Conservation (phyloP, 2,797 vertebrate genomes). For the Poeciliopsis presidionis region DNA sequence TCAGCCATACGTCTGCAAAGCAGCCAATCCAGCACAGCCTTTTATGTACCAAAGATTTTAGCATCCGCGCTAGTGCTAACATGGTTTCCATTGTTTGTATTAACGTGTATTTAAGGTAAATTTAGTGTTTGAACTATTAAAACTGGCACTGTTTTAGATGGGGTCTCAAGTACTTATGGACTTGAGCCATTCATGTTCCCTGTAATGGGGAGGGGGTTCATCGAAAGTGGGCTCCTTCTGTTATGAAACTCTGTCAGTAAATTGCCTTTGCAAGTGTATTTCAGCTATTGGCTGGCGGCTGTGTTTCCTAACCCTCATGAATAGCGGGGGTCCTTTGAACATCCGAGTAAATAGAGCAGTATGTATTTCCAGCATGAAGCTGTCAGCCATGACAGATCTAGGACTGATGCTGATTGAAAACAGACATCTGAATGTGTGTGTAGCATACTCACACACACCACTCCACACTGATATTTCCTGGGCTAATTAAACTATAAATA, state of each 20-base stretch:
- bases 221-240: not conserved
- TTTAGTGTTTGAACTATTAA: not conserved
- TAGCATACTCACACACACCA: slow-evolving; percentile 20
- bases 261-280: not conserved
- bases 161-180: not conserved
- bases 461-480: slow-evolving; percentile 41
- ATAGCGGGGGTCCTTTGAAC: not conserved
- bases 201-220: not conserved
- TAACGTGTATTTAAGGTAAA: not conserved
- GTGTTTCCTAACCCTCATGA: not conserved
- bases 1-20: not conserved
- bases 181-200: not conserved
- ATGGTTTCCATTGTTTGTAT: not conserved
- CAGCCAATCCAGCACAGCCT: not conserved
- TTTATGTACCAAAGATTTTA: not conserved
- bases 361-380: slow-evolving; percentile 34
- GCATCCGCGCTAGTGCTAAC: not conserved
- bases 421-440: slow-evolving; percentile 42
- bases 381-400: slow-evolving; percentile 55
- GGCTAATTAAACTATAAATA: slow-evolving; percentile 50
- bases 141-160: not conserved
- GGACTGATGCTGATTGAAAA: slow-evolving; percentile 67
- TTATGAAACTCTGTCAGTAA: not conserved
- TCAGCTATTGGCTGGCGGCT: not conserved
- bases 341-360: slow-evolving; percentile 15